Conservation (phyloP, 2,797 vertebrate species). For the Zenarchopterus dispar region DNA sequence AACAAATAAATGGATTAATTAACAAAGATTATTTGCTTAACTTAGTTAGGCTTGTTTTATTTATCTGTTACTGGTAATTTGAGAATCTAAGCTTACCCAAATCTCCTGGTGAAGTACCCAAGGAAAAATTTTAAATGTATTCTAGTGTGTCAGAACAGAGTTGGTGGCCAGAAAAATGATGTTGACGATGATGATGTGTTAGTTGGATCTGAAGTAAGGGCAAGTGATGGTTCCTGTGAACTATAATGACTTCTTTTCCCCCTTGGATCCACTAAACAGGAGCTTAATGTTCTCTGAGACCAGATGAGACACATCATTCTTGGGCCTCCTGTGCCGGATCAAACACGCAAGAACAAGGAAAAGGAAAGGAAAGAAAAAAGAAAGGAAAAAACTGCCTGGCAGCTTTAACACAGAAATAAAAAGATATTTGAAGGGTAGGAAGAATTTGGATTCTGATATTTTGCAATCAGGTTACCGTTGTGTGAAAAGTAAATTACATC, state of each 20-base stretch:
- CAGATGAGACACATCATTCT: conserved; percentile 60
- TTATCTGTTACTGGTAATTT: neutral
- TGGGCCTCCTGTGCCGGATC: conserved; percentile 36
- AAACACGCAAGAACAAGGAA: conserved; percentile 13
- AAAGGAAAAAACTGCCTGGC: conserved; percentile 12
- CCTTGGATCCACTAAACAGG: conserved; percentile 47
- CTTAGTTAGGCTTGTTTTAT: no score
- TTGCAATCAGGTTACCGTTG: conserved; percentile 8
- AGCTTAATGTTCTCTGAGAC: conserved; percentile 68
- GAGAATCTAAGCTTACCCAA: neutral
- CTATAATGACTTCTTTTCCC: conserved; percentile 55
- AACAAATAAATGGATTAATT: no score
- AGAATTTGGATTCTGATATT: neutral
- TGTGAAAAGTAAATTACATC: no score
- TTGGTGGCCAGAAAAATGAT: conserved; percentile 38
- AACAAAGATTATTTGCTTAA: no score
- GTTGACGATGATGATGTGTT: conserved; percentile 52
- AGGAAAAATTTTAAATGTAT: neutral
- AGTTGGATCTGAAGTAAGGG: conserved; percentile 49
- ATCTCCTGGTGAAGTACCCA: neutral
- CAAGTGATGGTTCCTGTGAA: conserved; percentile 61
- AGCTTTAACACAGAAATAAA: conserved; percentile 6
- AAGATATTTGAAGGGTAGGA: neutral
- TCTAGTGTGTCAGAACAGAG: conserved; percentile 12
- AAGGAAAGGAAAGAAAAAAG: conserved; percentile 4